phyloP scores from a whole-genome alignment of 1,140 invertebrate species.

The Monomorium pharaonis region DNA sequence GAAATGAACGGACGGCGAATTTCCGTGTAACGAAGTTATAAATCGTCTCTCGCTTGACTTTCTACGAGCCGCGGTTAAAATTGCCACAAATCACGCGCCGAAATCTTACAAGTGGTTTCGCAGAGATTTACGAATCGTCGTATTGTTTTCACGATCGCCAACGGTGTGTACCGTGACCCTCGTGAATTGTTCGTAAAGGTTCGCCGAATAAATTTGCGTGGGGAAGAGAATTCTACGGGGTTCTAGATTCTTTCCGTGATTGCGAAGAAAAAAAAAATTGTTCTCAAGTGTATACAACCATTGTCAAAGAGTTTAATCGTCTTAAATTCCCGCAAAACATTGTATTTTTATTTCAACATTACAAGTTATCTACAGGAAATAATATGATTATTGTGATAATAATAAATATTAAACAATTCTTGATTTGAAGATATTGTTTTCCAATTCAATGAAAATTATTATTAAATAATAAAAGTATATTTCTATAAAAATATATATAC shows the following conservation, averaged over 20 bases:
- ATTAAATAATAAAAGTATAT: no score
- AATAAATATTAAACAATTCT: no score
- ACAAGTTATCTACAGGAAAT: no score
- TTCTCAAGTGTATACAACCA: no score
- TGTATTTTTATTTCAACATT: no score
- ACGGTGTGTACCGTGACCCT: background rate
- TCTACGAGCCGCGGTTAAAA: constrained; percentile 16
- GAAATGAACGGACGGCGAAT: background rate
- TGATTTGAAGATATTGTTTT: no score
- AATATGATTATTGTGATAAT: no score
- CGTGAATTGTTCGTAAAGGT: background rate
- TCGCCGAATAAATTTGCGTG: constrained; percentile 1
- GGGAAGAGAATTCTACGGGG: background rate
- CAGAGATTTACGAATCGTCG: constrained; percentile 33
- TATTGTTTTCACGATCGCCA: background rate
- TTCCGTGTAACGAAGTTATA: constrained; percentile 40
- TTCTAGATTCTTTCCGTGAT: background rate
- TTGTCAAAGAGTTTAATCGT: no score
- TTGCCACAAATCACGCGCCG: constrained; percentile 32
- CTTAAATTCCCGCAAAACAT: no score
- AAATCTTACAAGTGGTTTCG: constrained; percentile 26
- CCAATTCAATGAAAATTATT: no score
- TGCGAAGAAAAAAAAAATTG: no score
- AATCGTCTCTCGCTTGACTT: constrained; percentile 26
- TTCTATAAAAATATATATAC: no score